phyloP scores from a whole-genome alignment of 2,113 vertebrate genomes.

The Pitta sordida region DNA sequence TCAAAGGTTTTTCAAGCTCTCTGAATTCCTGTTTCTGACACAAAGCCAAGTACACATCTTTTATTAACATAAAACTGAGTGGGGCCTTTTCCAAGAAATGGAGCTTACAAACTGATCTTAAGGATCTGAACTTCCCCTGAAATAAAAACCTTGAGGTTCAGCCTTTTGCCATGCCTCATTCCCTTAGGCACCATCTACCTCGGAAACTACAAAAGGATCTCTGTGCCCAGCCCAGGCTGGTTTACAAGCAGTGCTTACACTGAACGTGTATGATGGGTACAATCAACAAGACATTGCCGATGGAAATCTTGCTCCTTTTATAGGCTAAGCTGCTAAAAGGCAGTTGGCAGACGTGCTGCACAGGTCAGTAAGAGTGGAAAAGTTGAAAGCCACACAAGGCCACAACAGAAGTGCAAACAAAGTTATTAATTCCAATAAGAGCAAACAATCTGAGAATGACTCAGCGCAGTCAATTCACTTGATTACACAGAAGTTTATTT shows the following conservation, averaged over 20 bases:
- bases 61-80: neutral
- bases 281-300: neutral
- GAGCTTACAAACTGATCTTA: neutral
- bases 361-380: neutral
- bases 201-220: neutral
- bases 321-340: neutral
- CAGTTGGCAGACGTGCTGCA: neutral
- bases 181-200: neutral
- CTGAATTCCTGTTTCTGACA: constrained; percentile 23
- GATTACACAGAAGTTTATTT: neutral
- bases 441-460: neutral
- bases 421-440: neutral
- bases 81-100: neutral
- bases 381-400: neutral
- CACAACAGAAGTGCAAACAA: neutral
- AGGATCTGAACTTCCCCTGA: neutral
- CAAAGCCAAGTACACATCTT: constrained; percentile 15
- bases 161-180: neutral
- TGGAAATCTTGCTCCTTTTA: neutral
- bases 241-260: neutral
- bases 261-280: rapidly evolving
- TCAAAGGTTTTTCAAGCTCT: constrained; percentile 31
- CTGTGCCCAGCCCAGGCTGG: neutral
- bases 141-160: neutral
- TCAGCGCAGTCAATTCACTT: neutral